Base-by-base conservation (phyloP, 2,797 vertebrate species). In the Sphenopsis melanotis region DNA sequence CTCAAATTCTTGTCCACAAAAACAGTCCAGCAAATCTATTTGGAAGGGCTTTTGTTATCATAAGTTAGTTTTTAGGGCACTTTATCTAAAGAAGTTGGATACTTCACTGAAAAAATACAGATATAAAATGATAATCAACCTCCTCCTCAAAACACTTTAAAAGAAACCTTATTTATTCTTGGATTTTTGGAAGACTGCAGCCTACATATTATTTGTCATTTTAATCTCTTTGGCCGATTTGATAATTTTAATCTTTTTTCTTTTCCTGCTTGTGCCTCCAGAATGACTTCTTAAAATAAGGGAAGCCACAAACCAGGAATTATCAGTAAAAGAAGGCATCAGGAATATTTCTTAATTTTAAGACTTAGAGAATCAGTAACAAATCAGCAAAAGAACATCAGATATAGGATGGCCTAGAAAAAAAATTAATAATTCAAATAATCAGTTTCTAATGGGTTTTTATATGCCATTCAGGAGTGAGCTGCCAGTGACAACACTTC, bases 161-260 rank as follows among this genome's bases (percentile, higher is more conserved):
- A 79, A 97, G 91, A 94, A 94, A 80, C 60, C 93, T 95, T 97
- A 97, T 96, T 97, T 97, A 97, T 96, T 97, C 71, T 44, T 94
- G 88, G 94, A 93, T 95, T 97, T 96, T 84, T 94, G 87, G 47
- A 94, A 97, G 95, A 69, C 83, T 93, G 94, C 94, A 96, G 78
- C 95, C 96, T 92, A 96, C 95, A 80, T 81, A 89, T 86, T 96
- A 96, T 96, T 97, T 97, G 95, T 92, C 87, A 97, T 95, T 96
- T 97, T 97, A 93, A 94, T 96, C 94, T 95, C 89, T 97, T 93
- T 95, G 89, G 84, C 64, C 72, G 32, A 94, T 94, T 95, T 95
- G 84, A 52, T 95, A 92, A 95, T 95, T 97, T 90, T 94, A 95
- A 95, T 95, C 69, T 91, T 84, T 94, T 82, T 94, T 85, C 65